These are phyloP conservation scores for Iselma pallidipennis DNA, from an alignment of 2,888 invertebrate genomes.

Conservation along the genomic window DNA sequence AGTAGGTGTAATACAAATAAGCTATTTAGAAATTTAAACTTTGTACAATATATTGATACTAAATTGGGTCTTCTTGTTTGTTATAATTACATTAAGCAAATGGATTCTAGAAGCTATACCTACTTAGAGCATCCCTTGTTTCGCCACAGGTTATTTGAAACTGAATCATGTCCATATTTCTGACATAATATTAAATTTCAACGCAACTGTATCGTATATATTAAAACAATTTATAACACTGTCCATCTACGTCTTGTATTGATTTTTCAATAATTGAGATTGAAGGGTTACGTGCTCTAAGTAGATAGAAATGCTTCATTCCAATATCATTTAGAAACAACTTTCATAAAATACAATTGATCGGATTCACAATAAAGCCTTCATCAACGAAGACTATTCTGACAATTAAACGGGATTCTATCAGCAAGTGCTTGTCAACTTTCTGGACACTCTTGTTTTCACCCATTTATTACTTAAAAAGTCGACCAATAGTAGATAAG, in stretches of 20 bases:
- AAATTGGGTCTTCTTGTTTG: neutral
- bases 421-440: too few species aligned
- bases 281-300: neutral
- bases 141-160: neutral
- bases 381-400: too few species aligned
- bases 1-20: too few species aligned
- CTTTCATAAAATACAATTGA: neutral
- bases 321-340: neutral
- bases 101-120: neutral
- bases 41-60: neutral
- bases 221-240: neutral
- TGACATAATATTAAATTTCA: neutral
- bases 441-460: too few species aligned
- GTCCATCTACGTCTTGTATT: neutral
- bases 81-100: neutral
- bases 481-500: too few species aligned
- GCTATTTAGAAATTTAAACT: neutral
- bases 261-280: neutral
- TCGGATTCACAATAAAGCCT: too few species aligned
- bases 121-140: neutral
- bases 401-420: too few species aligned
- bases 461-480: too few species aligned
- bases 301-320: neutral
- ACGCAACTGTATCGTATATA: neutral
- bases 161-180: neutral